Conservation (phyloP, 1,140 invertebrate genomes). For the Pectinophora gossypiella region DNA sequence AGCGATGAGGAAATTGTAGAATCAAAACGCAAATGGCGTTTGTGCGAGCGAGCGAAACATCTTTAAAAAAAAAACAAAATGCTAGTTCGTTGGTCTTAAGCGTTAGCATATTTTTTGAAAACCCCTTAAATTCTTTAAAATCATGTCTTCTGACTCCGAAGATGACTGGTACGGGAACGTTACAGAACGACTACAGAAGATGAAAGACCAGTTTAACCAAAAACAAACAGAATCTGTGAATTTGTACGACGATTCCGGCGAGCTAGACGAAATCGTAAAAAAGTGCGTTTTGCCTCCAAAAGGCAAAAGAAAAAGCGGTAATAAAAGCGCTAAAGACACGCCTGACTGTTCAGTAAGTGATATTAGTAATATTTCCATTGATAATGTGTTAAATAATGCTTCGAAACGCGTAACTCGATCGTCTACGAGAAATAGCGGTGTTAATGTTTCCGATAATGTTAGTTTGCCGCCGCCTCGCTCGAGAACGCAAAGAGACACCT, state of each 20-base stretch:
- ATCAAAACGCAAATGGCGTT: too few species aligned
- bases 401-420: neutral
- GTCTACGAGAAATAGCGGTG: neutral
- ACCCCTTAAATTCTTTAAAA: neutral
- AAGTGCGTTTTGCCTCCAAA: neutral
- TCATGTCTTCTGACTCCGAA: slow-evolving; percentile 49
- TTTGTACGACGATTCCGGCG: slow-evolving; percentile 19
- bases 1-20: too few species aligned
- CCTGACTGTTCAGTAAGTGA: neutral
- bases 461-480: neutral
- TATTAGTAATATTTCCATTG: neutral
- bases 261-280: slow-evolving; percentile 13
- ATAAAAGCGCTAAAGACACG: neutral
- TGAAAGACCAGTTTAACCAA: slow-evolving; percentile 33
- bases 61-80: too few species aligned
- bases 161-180: slow-evolving; percentile 47
- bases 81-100: neutral
- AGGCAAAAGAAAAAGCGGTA: neutral
- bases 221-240: slow-evolving; percentile 23
- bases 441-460: neutral
- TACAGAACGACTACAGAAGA: slow-evolving; percentile 28
- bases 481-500: neutral
- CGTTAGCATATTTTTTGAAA: neutral
- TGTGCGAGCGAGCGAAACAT: too few species aligned
- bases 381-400: neutral